Evolutionary conservation across 2,113 vertebrate genomes (phyloP), one percentile per base, ranked within the genome.

Genomic region (Nannospalax galili): DNA sequence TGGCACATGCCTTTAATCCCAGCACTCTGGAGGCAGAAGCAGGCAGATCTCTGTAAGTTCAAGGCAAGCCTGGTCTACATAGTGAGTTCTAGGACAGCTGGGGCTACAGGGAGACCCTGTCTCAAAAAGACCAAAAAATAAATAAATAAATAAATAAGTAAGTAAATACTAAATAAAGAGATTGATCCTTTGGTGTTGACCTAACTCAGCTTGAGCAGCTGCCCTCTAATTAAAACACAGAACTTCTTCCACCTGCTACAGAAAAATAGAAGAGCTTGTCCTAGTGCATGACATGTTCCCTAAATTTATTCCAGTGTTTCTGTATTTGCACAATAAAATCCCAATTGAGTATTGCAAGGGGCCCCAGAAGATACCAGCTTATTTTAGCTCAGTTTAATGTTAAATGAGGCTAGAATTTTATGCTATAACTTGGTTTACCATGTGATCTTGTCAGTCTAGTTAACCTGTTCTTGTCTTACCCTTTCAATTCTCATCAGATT

Each of bases 401-500:
- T 11, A 81, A 82, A 42, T 79, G 42, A 30, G 90, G 2, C 22
- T 24, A 42, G 32, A 69, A 20, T 72, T 89, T 58, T 80, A 28
- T 89, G 86, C 28, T 7, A 37, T 37, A 14, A 56, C 19, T 88
- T 52, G 52, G 5, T 52, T 97, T 97, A 35, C 60, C 32, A 52
- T 89, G 74, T 37, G 16, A 37, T 35, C 62, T 48, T 77, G 58
- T 48, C 62, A 75, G 35, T 73, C 15, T 87, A 56, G 7, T 87
- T 96, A 67, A 85, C 35, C 42, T 62, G 45, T 78, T 58, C 62
- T 20, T 92, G 72, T 84, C 73, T 80, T 91, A 52, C 88, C 88
- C 5, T 8, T 80, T 40, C 30, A 48, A 11, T 30, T 62, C 0
- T 6, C 3, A 60, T 24, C 20, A 26, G 52, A 4, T 93, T 48